Percentiles rank a stretch among this genome's conserved stretches.
phyloP scores from a whole-genome alignment of 2,888 invertebrate species.

The Amorpha juglandis region DNA sequence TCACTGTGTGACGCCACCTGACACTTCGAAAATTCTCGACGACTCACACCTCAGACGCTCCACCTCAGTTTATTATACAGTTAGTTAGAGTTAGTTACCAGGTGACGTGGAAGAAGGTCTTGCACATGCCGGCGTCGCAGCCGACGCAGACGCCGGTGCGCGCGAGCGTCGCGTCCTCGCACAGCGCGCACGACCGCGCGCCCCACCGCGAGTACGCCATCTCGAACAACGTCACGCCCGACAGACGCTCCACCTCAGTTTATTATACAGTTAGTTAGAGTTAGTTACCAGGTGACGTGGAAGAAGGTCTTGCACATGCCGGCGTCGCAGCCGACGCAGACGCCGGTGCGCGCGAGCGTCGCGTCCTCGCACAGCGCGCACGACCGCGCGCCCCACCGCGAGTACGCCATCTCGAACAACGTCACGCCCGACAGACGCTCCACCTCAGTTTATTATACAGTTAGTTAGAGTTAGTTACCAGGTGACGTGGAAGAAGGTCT shows the following conservation, averaged over 20 bases:
- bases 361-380: slow-evolving; percentile 96
- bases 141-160: slow-evolving; percentile 97
- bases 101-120: slow-evolving; percentile 98
- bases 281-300: slow-evolving; percentile 95
- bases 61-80: slow-evolving; percentile 66
- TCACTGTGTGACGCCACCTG: too few relatives aligned
- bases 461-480: slow-evolving; percentile 84
- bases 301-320: slow-evolving; percentile 99
- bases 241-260: slow-evolving; percentile 89
- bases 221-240: slow-evolving; percentile 97
- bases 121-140: slow-evolving; percentile 99
- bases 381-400: slow-evolving; percentile 96
- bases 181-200: slow-evolving; percentile 94
- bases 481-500: slow-evolving; percentile 98
- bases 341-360: slow-evolving; percentile 94
- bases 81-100: slow-evolving; percentile 84
- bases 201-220: slow-evolving; percentile 99
- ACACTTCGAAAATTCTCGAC: too few relatives aligned
- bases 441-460: slow-evolving; percentile 66
- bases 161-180: slow-evolving; percentile 93
- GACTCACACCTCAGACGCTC: too few relatives aligned
- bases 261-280: neutral
- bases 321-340: slow-evolving; percentile 98
- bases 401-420: slow-evolving; percentile 98
- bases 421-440: slow-evolving; percentile 96